Evolutionary conservation across 2,113 vertebrate species (phyloP).

Genomic region (Lathamus discolor): DNA sequence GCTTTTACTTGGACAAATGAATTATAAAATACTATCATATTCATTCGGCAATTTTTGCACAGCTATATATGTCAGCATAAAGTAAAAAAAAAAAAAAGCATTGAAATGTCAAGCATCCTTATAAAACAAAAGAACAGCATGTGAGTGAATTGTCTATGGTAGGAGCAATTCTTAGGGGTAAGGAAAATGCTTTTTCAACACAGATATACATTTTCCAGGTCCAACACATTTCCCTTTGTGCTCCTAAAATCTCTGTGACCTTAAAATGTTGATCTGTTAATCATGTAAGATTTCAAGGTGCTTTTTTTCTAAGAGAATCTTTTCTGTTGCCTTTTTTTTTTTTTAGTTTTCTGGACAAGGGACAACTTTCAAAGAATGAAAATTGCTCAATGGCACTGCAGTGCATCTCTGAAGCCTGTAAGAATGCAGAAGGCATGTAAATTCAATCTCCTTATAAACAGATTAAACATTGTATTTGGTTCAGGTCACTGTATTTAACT

Average conservation of each 20-base stretch:
- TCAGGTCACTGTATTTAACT: not conserved
- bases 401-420: not conserved
- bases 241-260: not conserved
- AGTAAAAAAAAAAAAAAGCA: not conserved
- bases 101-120: not conserved
- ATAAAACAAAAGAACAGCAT: not conserved
- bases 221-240: not conserved
- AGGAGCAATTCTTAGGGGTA: not conserved
- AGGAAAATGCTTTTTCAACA: not conserved
- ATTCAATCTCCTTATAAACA: not conserved
- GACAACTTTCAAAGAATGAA: not conserved
- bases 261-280: not conserved
- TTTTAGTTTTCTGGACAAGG: not conserved
- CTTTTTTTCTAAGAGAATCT: not conserved
- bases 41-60: slow-evolving; percentile 7
- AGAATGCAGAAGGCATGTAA: not conserved
- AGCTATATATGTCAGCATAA: not conserved
- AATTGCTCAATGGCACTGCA: not conserved
- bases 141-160: not conserved
- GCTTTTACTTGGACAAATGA: slow-evolving; percentile 12
- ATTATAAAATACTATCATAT: slow-evolving; percentile 20
- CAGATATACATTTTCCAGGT: not conserved
- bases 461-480: not conserved
- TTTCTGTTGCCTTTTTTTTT: not conserved
- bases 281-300: not conserved